Percentiles rank a stretch among this genome's conserved stretches.
Conservation (phyloP, 2,888 invertebrate species). For the Caenorhabditis becei region DNA sequence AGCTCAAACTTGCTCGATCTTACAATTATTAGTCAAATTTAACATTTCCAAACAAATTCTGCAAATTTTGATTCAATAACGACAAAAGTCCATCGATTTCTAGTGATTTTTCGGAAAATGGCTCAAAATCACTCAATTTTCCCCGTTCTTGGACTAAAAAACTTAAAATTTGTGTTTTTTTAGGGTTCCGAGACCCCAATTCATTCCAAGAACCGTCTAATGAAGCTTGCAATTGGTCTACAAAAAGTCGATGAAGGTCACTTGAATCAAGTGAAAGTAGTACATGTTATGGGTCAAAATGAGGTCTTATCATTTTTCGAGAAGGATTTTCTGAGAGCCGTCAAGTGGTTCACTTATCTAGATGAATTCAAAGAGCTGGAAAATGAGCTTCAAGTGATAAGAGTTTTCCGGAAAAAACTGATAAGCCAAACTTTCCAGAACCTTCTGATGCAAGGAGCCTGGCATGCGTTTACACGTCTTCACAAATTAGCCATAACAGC, state of each 20-base stretch:
- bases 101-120: no score
- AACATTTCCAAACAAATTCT: no score
- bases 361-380: slow-evolving; percentile 42
- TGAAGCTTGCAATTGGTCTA: slow-evolving; percentile 34
- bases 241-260: slow-evolving; percentile 29
- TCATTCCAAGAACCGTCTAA: slow-evolving; percentile 27
- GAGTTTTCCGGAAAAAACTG: background rate
- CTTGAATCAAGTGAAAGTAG: slow-evolving; percentile 20
- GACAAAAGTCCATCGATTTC: no score
- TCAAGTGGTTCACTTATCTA: slow-evolving; percentile 58
- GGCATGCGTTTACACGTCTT: slow-evolving; percentile 49
- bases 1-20: no score
- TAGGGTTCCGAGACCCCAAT: slow-evolving; percentile 35
- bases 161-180: background rate
- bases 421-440: slow-evolving; percentile 3
- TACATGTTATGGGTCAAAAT: slow-evolving; percentile 25
- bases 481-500: slow-evolving; percentile 33
- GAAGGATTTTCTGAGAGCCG: slow-evolving; percentile 38
- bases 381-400: background rate
- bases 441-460: slow-evolving; percentile 36
- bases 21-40: no score
- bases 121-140: background rate
- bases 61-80: no score
- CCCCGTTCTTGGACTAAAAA: background rate
- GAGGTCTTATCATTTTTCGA: slow-evolving; percentile 47